phyloP scores from a whole-genome alignment of 2,797 vertebrate species.

The Lates japonicus region DNA sequence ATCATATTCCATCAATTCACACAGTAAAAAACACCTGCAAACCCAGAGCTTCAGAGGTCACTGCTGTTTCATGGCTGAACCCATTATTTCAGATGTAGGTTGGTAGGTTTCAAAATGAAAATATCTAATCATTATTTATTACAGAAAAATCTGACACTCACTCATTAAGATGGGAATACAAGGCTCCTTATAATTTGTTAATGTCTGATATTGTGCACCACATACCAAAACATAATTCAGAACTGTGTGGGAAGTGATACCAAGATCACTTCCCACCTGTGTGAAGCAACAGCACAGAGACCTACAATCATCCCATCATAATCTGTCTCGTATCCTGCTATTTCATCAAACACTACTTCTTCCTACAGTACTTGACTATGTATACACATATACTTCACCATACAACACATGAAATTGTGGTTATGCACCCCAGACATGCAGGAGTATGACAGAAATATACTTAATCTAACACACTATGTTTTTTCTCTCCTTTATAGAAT shows the following conservation, averaged over 20 bases:
- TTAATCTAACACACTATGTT: constrained; percentile 18
- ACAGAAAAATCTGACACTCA: too few relatives aligned
- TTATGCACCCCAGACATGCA: constrained; percentile 1
- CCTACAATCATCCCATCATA: constrained; percentile 7
- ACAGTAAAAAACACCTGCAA: background rate
- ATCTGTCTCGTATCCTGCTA: background rate
- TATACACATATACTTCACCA: background rate
- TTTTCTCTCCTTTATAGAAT: constrained; percentile 45
- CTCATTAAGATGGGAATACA: background rate
- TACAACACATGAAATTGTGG: background rate
- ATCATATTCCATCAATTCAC: background rate
- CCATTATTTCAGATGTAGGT: background rate
- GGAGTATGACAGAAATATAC: constrained; percentile 9
- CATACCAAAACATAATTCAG: background rate
- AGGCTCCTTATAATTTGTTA: background rate
- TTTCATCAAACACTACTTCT: constrained; percentile 15
- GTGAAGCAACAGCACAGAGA: constrained; percentile 17
- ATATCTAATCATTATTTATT: background rate
- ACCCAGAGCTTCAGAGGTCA: background rate
- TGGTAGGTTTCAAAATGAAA: background rate
- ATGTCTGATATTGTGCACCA: background rate
- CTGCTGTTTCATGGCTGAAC: background rate
- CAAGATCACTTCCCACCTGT: constrained; percentile 52
- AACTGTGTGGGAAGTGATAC: constrained; percentile 24
- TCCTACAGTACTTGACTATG: background rate